phyloP scores from a whole-genome alignment of 1,140 invertebrate genomes.

The Campodea augens region DNA sequence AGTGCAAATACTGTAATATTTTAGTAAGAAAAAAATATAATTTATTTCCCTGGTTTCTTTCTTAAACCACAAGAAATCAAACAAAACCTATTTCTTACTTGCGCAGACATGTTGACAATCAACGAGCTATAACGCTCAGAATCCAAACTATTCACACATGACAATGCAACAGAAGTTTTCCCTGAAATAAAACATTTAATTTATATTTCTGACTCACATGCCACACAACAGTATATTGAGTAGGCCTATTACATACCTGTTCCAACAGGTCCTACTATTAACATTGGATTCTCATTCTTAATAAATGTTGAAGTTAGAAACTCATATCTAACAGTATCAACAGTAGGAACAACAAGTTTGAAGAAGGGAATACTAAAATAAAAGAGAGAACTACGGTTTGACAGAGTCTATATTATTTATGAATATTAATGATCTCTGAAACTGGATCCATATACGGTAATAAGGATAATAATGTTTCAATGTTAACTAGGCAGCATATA shows the following conservation, averaged over 20 bases:
- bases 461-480: too few species aligned
- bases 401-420: too few species aligned
- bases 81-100: constrained; percentile 29
- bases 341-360: constrained; percentile 60
- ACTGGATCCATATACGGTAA: too few species aligned
- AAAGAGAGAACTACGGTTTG: too few species aligned
- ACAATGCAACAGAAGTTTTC: constrained; percentile 55
- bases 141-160: constrained; percentile 40
- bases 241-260: constrained; percentile 26
- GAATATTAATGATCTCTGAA: too few species aligned
- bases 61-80: too few species aligned
- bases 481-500: too few species aligned
- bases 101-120: constrained; percentile 65
- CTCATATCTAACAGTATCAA: constrained; percentile 61
- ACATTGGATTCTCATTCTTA: constrained; percentile 37
- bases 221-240: neutral
- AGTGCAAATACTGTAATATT: too few species aligned
- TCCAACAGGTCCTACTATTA: constrained; percentile 58
- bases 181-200: constrained; percentile 23
- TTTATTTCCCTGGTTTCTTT: too few species aligned
- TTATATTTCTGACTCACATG: neutral
- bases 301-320: constrained; percentile 43
- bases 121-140: constrained; percentile 39
- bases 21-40: too few species aligned
- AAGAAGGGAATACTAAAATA: constrained; percentile 46